A percentile compares a stretch with the other conserved stretches of the same genome.
These are phyloP conservation scores for Gorsachius goisagi DNA, from an alignment of 2,113 vertebrate genomes.

Conservation along the genomic window DNA sequence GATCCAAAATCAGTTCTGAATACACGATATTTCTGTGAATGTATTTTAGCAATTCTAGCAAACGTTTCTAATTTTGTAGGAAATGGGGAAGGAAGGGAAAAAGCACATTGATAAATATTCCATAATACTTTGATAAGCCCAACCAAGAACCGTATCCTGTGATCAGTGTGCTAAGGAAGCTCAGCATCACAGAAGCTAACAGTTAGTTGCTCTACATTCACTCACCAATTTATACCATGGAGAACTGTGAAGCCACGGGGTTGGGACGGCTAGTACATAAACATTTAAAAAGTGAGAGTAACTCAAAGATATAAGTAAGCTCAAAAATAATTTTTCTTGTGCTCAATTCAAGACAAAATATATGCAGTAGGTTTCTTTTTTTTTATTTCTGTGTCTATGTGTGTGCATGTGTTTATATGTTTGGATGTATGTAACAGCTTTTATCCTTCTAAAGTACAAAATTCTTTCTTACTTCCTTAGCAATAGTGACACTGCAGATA, in stretches of 20 bases:
- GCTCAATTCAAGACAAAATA: not conserved
- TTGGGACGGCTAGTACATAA: not conserved
- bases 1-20: not conserved
- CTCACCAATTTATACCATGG: not conserved
- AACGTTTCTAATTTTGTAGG: not conserved
- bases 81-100: not conserved
- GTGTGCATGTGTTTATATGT: not conserved
- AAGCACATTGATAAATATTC: conserved; percentile 23
- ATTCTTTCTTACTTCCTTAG: not conserved
- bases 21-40: not conserved
- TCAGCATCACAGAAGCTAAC: not conserved
- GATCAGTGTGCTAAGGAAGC: conserved; percentile 17
- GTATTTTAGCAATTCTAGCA: not conserved
- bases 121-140: conserved; percentile 14
- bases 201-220: not conserved
- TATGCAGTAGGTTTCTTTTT: not conserved
- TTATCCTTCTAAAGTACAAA: not conserved
- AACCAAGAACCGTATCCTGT: conserved; percentile 17
- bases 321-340: not conserved
- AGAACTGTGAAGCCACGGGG: not conserved
- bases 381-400: not conserved
- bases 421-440: not conserved
- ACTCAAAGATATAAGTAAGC: not conserved
- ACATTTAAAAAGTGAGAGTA: not conserved
- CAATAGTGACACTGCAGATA: not conserved